A percentile compares a stretch with the other conserved stretches of the same genome.
phyloP scores from a whole-genome alignment of 2,797 vertebrate species.

The Naso thynnoides region DNA sequence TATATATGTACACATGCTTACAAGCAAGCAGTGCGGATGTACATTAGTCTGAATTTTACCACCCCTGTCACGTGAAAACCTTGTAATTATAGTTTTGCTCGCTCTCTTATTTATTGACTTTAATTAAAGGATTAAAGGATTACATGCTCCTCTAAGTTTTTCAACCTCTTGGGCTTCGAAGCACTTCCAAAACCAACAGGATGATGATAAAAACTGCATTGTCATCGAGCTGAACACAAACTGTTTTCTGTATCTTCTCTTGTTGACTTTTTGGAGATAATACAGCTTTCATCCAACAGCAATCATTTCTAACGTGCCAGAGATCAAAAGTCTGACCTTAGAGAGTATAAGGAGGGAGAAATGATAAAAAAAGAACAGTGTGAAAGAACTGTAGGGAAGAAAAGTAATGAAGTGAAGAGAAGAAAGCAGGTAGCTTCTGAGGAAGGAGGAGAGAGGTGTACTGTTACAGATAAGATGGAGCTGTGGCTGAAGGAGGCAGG shows the following conservation, averaged over 20 bases:
- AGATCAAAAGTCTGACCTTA: conserved; percentile 54
- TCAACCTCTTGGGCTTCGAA: conserved; percentile 57
- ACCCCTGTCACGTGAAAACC: conserved; percentile 27
- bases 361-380: conserved; percentile 4
- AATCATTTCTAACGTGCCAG: conserved; percentile 22
- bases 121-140: conserved; percentile 81
- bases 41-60: conserved; percentile 13
- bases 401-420: background rate
- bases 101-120: conserved; percentile 66
- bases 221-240: conserved; percentile 57
- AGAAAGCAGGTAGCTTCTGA: conserved; percentile 6
- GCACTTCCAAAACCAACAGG: conserved; percentile 37
- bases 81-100: conserved; percentile 48
- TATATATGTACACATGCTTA: conserved; percentile 9
- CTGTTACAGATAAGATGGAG: conserved; percentile 61
- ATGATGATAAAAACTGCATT: conserved; percentile 52
- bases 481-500: conserved; percentile 28
- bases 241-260: conserved; percentile 28
- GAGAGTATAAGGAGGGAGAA: conserved; percentile 16
- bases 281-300: conserved; percentile 28
- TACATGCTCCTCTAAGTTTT: conserved; percentile 63
- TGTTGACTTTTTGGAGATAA: conserved; percentile 58
- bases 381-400: conserved; percentile 4
- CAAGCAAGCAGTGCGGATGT: background rate
- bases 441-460: conserved; percentile 45